A percentile compares a stretch with the other conserved stretches of the same genome.
Conservation (phyloP, 2,113 vertebrate genomes). For the Lasiurus cinereus region DNA sequence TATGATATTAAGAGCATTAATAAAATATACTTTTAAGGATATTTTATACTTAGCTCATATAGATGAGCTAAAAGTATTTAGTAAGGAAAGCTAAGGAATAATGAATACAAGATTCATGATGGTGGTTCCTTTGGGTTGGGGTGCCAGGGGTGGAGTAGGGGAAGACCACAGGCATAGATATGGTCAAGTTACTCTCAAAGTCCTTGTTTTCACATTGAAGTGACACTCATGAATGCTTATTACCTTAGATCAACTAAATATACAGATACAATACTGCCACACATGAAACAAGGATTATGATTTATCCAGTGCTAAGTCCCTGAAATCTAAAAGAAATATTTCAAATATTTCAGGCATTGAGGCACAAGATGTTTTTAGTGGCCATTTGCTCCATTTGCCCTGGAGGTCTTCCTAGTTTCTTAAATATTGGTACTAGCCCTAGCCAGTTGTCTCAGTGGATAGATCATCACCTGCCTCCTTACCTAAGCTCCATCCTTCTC, state of each 20-base stretch:
- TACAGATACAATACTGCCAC: not conserved
- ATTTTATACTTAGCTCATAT: too few relatives aligned
- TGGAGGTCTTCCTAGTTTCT: not conserved
- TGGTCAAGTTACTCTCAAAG: not conserved
- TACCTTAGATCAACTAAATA: not conserved
- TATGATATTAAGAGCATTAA: conserved; percentile 4
- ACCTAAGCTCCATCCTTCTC: not conserved
- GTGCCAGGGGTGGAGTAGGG: not conserved
- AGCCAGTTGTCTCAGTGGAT: too few relatives aligned
- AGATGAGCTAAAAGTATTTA: not conserved
- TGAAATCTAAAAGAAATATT: conserved; percentile 21
- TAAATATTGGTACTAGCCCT: not conserved
- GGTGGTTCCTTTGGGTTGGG: not conserved
- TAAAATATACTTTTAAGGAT: conserved; percentile 35
- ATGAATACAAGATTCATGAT: not conserved
- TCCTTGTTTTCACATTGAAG: not conserved
- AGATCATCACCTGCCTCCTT: not conserved
- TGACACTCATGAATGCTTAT: not conserved
- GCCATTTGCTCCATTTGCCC: not conserved
- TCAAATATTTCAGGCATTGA: not conserved
- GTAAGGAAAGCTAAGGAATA: not conserved
- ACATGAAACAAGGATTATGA: conserved; percentile 9
- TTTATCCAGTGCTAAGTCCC: conserved; percentile 46
- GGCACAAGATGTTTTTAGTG: not conserved
- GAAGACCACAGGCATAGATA: not conserved